Evolutionary conservation across 1,140 invertebrate species (phyloP), one percentile per base, ranked within the genome.

Genomic region (Triops longicaudatus): DNA sequence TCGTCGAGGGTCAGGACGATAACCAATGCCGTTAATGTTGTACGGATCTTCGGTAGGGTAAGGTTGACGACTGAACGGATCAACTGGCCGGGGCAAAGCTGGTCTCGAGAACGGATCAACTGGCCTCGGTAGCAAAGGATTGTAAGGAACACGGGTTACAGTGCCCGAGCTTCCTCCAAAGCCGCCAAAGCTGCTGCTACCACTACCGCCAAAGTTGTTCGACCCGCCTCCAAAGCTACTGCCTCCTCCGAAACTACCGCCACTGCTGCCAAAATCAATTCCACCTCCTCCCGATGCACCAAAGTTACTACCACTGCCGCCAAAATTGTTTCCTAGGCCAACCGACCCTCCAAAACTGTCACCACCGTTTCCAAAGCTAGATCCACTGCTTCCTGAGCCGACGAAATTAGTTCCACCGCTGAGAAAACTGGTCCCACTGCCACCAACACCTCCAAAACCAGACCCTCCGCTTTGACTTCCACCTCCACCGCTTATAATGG

Each of bases 1-100:
- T 10, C 74, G 37, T 22, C 73, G 27, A n/a, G 80, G 73, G n/a
- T 74, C 72, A 26, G 72, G 37, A 4, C 80, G 80, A 37, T 80
- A 80, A 26, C 80, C 75, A 22, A 73, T 12, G 5, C 10, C 50
- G 22, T 63, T 63, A 63, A 63, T 14, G 17, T 63, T 63, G 2
- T 63, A 63, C 17, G 50, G 50, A 3, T 63, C 50, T 63, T 63
- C 50, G 50, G 50, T 63, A 6, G 50, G 50, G 50, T 63, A 63
- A 63, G 50, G 50, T 17, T 63, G 50, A 5, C 50, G 50, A 63
- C 50, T 63, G 50, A 63, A 63, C 22, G 78, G 77, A 27, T 76
- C 73, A 44, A 77, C 41, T 10, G 78, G 78, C 27, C 75, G 74
- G 72, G 43, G 73, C 31, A 74, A 37, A 71, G 26, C 63, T 26